Evolutionary conservation across 2,113 vertebrate species (phyloP).

Genomic region (Leptocoma aspasia): DNA sequence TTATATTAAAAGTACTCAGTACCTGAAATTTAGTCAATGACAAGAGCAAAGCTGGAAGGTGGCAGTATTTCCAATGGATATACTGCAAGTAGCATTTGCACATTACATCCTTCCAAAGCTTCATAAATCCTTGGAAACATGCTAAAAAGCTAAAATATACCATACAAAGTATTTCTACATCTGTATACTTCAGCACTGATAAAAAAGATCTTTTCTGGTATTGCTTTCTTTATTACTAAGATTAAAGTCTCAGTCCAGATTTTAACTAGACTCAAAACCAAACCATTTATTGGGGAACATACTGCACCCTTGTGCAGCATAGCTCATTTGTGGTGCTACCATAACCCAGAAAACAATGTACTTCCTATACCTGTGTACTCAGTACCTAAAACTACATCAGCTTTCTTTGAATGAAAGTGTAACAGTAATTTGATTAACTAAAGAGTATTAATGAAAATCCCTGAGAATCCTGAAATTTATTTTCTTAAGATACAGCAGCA

Average conservation of each 20-base stretch:
- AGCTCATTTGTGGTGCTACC: not conserved
- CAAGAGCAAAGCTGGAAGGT: not conserved
- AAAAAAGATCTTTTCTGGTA: not conserved
- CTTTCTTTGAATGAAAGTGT: not conserved
- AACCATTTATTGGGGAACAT: not conserved
- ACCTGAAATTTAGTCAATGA: not conserved
- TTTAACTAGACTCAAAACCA: not conserved
- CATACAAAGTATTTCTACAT: not conserved
- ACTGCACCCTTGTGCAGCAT: not conserved
- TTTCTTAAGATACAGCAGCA: not conserved
- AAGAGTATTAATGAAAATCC: not conserved
- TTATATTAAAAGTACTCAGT: not conserved
- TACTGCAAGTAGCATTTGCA: not conserved
- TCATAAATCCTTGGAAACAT: not conserved
- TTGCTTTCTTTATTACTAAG: not conserved
- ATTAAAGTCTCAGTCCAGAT: not conserved
- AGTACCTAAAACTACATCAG: not conserved
- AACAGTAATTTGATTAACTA: not conserved
- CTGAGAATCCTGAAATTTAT: not conserved
- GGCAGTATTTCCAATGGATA: not conserved
- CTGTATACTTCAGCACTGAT: not conserved
- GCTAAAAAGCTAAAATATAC: not conserved
- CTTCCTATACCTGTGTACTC: not conserved
- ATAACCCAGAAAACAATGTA: not conserved
- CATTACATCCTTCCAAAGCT: not conserved